Percentiles rank a stretch among this genome's conserved stretches.
phyloP scores from a whole-genome alignment of 2,797 vertebrate genomes.

The Cuculus canorus region DNA sequence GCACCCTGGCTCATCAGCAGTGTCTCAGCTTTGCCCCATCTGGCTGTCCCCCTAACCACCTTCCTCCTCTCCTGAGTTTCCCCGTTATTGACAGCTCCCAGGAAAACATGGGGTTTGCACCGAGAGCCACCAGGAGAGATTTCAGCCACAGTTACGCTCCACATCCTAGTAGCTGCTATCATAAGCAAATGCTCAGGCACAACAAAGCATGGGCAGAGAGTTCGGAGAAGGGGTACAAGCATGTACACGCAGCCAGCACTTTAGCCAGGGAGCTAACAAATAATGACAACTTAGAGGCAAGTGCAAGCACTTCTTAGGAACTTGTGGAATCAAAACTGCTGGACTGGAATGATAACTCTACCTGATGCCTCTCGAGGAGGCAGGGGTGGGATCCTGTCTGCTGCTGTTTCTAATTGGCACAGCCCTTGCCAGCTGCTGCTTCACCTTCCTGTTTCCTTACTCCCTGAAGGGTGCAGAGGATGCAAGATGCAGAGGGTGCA shows the following conservation, averaged over 20 bases:
- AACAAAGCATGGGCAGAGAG: neutral
- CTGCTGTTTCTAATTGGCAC: neutral
- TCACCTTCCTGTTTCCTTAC: accelerated
- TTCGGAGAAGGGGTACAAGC: neutral
- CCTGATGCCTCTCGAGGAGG: neutral
- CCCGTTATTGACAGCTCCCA: neutral
- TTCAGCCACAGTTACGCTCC: accelerated
- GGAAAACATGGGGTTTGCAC: neutral
- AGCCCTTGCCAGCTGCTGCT: neutral
- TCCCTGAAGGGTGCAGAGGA: conserved; percentile 22
- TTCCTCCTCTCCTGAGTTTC: neutral
- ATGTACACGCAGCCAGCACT: neutral
- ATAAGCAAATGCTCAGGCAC: neutral
- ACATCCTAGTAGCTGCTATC: neutral
- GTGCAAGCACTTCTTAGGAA: neutral
- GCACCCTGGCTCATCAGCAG: conserved; percentile 39
- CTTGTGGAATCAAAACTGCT: neutral
- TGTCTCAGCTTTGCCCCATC: conserved; percentile 29
- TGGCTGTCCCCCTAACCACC: conserved; percentile 24
- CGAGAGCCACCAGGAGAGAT: neutral
- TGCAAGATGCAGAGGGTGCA: neutral
- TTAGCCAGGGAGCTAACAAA: neutral
- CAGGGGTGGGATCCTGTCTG: neutral
- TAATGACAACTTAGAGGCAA: neutral
- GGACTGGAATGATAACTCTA: neutral